Percentiles rank a stretch among this genome's conserved stretches.
Conservation (phyloP, 2,888 invertebrate species). For the Teinopalpus imperialis region DNA sequence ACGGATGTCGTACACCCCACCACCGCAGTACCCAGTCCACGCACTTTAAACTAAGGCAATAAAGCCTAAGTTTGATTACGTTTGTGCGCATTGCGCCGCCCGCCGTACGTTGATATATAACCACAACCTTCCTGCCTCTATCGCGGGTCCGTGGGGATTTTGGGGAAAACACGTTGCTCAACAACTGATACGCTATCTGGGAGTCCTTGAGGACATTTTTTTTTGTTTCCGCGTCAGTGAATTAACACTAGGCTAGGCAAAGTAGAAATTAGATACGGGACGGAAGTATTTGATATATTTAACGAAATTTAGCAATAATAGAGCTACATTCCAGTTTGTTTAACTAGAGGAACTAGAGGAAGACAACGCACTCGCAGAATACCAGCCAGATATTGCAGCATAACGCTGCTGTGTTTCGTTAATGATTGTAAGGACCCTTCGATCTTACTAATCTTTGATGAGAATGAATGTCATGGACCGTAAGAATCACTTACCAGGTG, state of each 20-base stretch:
- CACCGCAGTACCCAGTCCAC: neutral
- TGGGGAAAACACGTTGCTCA: conserved; percentile 21
- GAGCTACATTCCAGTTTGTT: too few relatives aligned
- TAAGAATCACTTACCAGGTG: too few relatives aligned
- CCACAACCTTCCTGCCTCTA: conserved; percentile 25
- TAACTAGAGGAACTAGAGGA: too few relatives aligned
- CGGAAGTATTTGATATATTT: too few relatives aligned
- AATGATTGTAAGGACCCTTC: too few relatives aligned
- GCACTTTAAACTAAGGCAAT: neutral
- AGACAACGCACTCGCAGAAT: too few relatives aligned
- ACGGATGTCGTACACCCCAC: conserved; percentile 21
- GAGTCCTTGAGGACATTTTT: conserved; percentile 23
- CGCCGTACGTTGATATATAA: conserved; percentile 19
- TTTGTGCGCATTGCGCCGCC: neutral
- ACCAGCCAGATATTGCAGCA: too few relatives aligned
- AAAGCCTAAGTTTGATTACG: neutral
- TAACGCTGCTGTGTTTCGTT: too few relatives aligned
- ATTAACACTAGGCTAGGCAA: neutral
- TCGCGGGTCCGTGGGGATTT: conserved; percentile 25
- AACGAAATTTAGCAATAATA: too few relatives aligned
- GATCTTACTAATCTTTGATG: too few relatives aligned
- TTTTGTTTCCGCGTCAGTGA: conserved; percentile 17
- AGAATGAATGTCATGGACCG: too few relatives aligned
- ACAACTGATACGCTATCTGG: conserved; percentile 25
- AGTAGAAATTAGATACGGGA: too few relatives aligned